Base-by-base conservation (phyloP, 2,888 invertebrate species). In the Melieria crassipennis region DNA sequence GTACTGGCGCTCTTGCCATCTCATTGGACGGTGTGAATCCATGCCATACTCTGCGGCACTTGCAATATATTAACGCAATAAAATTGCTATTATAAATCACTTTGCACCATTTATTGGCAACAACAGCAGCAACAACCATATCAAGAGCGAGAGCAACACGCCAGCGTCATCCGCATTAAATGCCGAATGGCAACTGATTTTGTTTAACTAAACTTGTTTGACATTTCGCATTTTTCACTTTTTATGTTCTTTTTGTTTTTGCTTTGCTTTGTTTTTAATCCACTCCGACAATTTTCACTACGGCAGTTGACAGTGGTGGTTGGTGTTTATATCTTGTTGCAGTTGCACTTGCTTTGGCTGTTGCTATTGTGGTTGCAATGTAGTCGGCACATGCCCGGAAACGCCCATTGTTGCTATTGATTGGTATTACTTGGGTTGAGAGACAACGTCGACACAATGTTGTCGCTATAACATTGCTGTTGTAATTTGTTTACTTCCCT, bases 81-180 rank as follows among this genome's bases (percentile, higher is more conserved):
- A 73, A 75, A 71, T 73, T 76, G 73, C 75, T 65, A 72, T 73
- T 76, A 78, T 77, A 78, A 78, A 78, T 78, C 78, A 78, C 75
- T 69, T 73, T 62, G 76, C 50, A 58, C 55, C 65, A 64, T 50
- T 66, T 65, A 64, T 70, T 64, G 56, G 50, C 58, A 46, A 30
- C 64, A 64, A 67, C 68, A 61, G 30, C 30, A 30, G 30, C 30
- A 30, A 30, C 30, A 30, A 30, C 30, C 30, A 30, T 48, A 68
- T 43, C 45, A 30, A 10, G 16, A 13, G 11, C 58, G 52, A 30
- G 55, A 63, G 48, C 58, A 56, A 56, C 55, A 68, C 62, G 62
- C 65, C 61, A 60, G 69, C 73, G 73, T 75, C 67, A 73, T 76
- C 73, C 75, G 65, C 75, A 73, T 75, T 76, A 73, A 75, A 76